A percentile compares a stretch with the other conserved stretches of the same genome.
phyloP scores from a whole-genome alignment of 1,140 invertebrate genomes.

The Meloidogyne chitwoodi region DNA sequence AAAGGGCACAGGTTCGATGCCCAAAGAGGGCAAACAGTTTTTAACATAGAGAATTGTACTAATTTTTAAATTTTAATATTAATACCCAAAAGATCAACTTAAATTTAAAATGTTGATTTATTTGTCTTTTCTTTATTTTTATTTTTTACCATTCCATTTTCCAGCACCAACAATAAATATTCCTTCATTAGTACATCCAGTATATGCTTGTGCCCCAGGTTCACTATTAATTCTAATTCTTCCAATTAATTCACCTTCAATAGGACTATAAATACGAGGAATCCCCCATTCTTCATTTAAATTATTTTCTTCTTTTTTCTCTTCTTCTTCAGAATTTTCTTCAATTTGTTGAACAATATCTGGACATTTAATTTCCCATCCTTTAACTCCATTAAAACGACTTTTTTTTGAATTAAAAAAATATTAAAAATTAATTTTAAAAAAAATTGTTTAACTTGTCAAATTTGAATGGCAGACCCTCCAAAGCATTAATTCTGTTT shows the following conservation, averaged over 20 bases:
- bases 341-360: conserved; percentile 29
- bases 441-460: conserved; percentile 40
- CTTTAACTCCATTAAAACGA: conserved; percentile 52
- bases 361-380: conserved; percentile 52
- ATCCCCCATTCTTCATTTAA: not conserved
- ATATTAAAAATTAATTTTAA: not conserved
- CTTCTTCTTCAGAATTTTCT: conserved; percentile 29
- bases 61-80: too few relatives aligned
- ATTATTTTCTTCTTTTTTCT: not conserved
- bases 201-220: conserved; percentile 37
- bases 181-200: conserved; percentile 55
- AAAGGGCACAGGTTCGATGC: too few relatives aligned
- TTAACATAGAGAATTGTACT: too few relatives aligned
- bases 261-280: conserved; percentile 34
- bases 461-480: conserved; percentile 48
- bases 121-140: not conserved
- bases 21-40: too few relatives aligned
- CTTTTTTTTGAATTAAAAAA: conserved; percentile 15
- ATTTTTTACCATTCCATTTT: conserved; percentile 47
- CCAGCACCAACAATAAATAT: conserved; percentile 56
- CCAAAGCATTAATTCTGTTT: conserved; percentile 46
- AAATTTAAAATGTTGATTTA: conserved; percentile 2
- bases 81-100: not conserved
- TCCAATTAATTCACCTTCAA: conserved; percentile 48
- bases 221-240: conserved; percentile 43